Base-by-base conservation (phyloP, 2,113 vertebrate genomes). In the Lampris incognitus region DNA sequence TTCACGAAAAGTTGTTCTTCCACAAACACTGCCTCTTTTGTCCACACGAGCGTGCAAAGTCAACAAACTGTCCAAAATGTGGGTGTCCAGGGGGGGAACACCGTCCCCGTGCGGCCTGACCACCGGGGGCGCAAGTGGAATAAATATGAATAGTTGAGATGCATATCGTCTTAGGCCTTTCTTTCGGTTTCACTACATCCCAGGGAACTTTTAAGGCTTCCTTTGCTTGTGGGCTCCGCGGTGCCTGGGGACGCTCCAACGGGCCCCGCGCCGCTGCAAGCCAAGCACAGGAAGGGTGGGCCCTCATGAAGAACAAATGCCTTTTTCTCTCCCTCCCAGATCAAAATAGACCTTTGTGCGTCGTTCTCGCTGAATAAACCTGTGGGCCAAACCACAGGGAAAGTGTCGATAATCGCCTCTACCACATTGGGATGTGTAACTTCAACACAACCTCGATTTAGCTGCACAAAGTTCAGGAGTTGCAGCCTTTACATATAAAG, bases 291-390 rank as follows among this genome's bases (percentile, higher is more conserved):
- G 0, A 67, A 63, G 38, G 46, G 63, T 24, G 41, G 51, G 9
- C 39, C 50, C 56, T 42, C 9, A 4, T 36, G 41, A 51, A 2
- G 5, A 66, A 72, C 62, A 76, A 71, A 76, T 41, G 65, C 0
- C 11, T 41, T 54, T 46, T 61, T 74, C 44, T 50, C 0, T 54
- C 5, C 10, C 51, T 54, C 59, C 49, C 11, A 38, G 10, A 42
- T 54, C 10, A 39, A 77, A 81, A 74, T 65, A 72, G 66, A 72
- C 3, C 7, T 4, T 24, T 8, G 66, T 37, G 11, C 10, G 3
- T 36, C 13, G 66, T 68, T 44, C 51, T 55, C 54, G 36, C 9
- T 55, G 42, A 68, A 74, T 65, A 69, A 62, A 51, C 5, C 10
- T 13, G 4, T 6, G 5, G 10, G 41, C 11, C 51, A 3, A 8